Base-by-base conservation (phyloP, 2,113 vertebrate species). In the Struthidea cinerea region DNA sequence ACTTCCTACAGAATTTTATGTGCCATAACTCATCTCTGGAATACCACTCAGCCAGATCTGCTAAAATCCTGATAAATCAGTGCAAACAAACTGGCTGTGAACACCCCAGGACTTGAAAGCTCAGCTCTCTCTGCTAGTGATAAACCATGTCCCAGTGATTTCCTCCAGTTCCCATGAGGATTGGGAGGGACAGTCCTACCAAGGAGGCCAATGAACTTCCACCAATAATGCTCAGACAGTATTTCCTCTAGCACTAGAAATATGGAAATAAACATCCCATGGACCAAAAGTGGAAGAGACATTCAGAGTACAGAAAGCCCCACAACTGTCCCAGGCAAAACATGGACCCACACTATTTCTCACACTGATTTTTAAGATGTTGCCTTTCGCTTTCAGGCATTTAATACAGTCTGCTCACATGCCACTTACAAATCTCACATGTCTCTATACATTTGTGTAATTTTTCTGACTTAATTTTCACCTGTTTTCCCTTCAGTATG, bases 391-490 rank as follows among this genome's bases (percentile, higher is more conserved):
- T 79, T 84, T 82, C 41, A 44, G 33, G 42, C 14, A 20, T 63
- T 56, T 46, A 70, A 19, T 27, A 21, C 7, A 64, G 22, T 5
- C 9, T 39, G 24, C 10, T 80, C 13, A 53, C 4, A 1, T 32
- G 47, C 28, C 42, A 15, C 21, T 84, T 84, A 24, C n/a, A 91
- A 77, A 63, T 75, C 35, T 63, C 42, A 33, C n/a, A 27, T 32
- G 6, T 53, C 37, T 74, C 37, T 56, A 60, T 11, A 13, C 2
- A 33, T 57, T 56, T 76, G 4, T 13, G n/a, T n/a, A 8, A 56
- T 84, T 64, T 53, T 74, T 90, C 41, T 71, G 13, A 69, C n/a
- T 79, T 60, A 26, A 70, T 90, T 93, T 80, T 55, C 39, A 57
- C 5, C 16, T 39, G 9, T 59, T 88, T 83, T 77, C 28, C 23